Base-by-base conservation (phyloP, 2,797 vertebrate genomes). In the Aldrovandia affinis region DNA sequence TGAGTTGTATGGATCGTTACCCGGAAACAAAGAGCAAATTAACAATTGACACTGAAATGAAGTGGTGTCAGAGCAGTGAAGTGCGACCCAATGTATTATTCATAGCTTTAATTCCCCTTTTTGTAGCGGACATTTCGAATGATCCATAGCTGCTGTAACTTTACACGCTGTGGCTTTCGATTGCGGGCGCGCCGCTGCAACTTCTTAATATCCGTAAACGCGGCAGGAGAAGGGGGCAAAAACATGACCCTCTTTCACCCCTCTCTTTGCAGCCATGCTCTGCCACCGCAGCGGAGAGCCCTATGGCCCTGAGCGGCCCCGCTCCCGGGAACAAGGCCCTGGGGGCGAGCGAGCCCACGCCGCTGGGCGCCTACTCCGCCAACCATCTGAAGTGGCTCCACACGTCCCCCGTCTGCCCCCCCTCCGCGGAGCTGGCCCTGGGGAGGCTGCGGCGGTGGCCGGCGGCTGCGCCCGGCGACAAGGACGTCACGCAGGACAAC, bases 341-440 rank as follows among this genome's bases (percentile, higher is more conserved):
- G 87, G 89, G 93, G 82, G 93, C 92, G 87, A 92, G 92, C 1
- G 93, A 95, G 89, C 93, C 93, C 88, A 90, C 93, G 57, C 93
- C 93, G 9, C 91, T 93, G 0, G 93, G 89, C 85, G 91, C 94
- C 39, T 94, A 93, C 91, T 94, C 95, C 0, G 92, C 93, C 90
- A 94, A 89, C 87, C 93, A 93, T 90, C 90, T 95, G 86, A 96
- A 96, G 91, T 96, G 95, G 95, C 94, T 96, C 81, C 95, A 96
- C 93, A 93, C 93, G 0, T 94, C 95, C 25, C 95, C 95, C 80
- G 94, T 96, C 91, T 95, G 95, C 91, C 95, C 94, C 47, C 91
- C 89, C 0, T 86, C 86, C 5, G 91, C 91, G 65, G 93, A 93
- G 89, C 93, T 91, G 86, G 92, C 90, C 86, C 94, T 88, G 86